phyloP scores from a whole-genome alignment of 2,797 vertebrate genomes.

The Sphenopsis melanotis region DNA sequence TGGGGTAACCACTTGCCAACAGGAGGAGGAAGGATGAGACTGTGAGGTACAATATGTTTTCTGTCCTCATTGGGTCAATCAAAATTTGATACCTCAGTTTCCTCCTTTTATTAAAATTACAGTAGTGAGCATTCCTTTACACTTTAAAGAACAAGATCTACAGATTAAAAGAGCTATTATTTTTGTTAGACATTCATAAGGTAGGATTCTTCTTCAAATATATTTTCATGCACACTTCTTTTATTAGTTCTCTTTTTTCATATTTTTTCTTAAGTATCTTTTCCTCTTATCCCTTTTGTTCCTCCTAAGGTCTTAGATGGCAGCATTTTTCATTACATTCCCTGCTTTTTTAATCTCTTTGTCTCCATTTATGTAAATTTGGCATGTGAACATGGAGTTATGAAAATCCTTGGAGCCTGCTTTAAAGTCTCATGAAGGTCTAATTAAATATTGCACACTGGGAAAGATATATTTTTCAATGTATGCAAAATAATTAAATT shows the following conservation, averaged over 20 bases:
- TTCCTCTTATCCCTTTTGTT: slow-evolving; percentile 13
- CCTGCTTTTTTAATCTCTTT: slow-evolving; percentile 34
- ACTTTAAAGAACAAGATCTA: neutral
- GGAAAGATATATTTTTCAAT: slow-evolving; percentile 16
- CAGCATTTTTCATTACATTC: slow-evolving; percentile 36
- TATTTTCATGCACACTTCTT: neutral
- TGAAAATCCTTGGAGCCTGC: slow-evolving; percentile 43
- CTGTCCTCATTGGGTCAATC: neutral
- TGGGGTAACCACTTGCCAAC: neutral
- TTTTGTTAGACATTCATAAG: slow-evolving; percentile 2
- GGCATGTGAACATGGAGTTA: neutral
- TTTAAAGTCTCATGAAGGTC: slow-evolving; percentile 48
- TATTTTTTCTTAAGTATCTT: neutral
- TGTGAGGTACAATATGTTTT: neutral
- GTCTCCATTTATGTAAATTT: slow-evolving; percentile 59
- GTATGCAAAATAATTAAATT: neutral
- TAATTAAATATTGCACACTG: slow-evolving; percentile 40
- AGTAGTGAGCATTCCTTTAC: neutral
- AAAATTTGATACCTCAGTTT: neutral
- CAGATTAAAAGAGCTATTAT: slow-evolving; percentile 3
- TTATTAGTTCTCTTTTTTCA: slow-evolving; percentile 5
- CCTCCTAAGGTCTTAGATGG: slow-evolving; percentile 25
- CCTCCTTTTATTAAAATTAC: neutral
- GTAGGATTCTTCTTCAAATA: neutral
- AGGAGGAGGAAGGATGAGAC: neutral